Base-by-base conservation (phyloP, 2,888 invertebrate genomes). In the Sinelater perroti region DNA sequence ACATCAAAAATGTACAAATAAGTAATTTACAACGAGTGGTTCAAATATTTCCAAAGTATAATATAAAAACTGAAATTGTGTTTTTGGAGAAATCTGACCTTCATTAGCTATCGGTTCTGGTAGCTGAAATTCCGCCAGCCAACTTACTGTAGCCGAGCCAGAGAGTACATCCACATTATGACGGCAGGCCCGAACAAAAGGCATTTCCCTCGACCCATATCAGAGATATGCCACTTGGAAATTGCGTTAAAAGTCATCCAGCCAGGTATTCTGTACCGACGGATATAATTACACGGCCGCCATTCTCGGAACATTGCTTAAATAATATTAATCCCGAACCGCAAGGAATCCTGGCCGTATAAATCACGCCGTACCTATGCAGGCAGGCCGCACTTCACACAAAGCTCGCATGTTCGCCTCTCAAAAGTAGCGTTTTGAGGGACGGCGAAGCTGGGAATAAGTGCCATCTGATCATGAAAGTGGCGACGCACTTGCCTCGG, bases 241-340 rank as follows among this genome's bases (percentile, higher is more conserved):
- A 77, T 77, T 77, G 77, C 77, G 77, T 76, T 77, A 76, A 76
- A 76, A 77, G 77, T 77, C 77, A 76, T 74, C 72, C 70, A 70
- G 70, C 66, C 75, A 74, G 75, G 74, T 75, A 75, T 72, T 72
- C 71, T 61, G 67, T 67, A 68, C 68, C 69, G 63, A 68, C 67
- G 71, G 70, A 70, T 71, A 74, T 75, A 74, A 75, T 75, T 75
- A 75, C 72, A 73, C 65, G 73, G 70, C 70, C 70, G 73, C 74
- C 73, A 73, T 73, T 74, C 72, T 65, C 65, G 66, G 72, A 73
- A 73, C 66, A 65, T 68, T 51, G 56, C 59, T 59, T 60, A 65
- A 64, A 60, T 58, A 60, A 55, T 60, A 54, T 61, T 60, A 61
- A 61, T 61, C 53, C 56, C 36, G 50, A 60, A 60, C 56, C 60